Evolutionary conservation across 2,113 vertebrate species (phyloP), one percentile per base, ranked within the genome.

Genomic region (Macroglossus sobrinus): DNA sequence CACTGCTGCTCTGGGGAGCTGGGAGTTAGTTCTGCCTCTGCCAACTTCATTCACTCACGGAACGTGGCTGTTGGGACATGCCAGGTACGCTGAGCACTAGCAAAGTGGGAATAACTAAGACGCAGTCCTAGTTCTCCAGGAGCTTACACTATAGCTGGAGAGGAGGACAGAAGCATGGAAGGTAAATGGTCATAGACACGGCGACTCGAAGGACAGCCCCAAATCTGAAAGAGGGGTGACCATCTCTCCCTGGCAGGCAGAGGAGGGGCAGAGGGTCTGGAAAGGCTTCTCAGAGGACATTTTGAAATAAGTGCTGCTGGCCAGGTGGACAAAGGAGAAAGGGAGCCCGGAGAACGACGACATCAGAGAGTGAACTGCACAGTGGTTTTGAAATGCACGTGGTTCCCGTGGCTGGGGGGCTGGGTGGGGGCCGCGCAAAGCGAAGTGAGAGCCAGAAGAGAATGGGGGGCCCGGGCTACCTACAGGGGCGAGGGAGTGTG

Each of bases 1-100:
- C 3, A 5, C 16, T 0, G 0, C 21, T n/a, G 7, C 26, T 19
- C 1, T 28, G 53, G 24, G 33, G 1, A 45, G n/a, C 22, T 30
- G 3, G 78, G 71, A 28, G 28, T 47, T n/a, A 7, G 38, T 5
- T 55, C 1, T 18, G 9, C 9, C n/a, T 26, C 3, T 13, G 5
- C n/a, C 30, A 30, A 21, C 16, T n/a, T 40, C 12, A 35, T 21
- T 59, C n/a, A 12, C 28, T 66, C 40, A 0, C 40, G 40, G 40
- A 61, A 21, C 11, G 4, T 1, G 5, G 47, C 15, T 21, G 9
- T 2, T 1, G 40, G 72, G 43, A 18, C 0, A 14, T 0, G 28
- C 40, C n/a, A 21, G 66, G 53, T 3, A 2, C 16, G n/a, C 19
- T 43, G 1, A 0, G 55, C 22, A 24, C 69, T 7, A 8, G 75